These are phyloP conservation scores for Drosophila neotestacea DNA, from an alignment of 2,888 invertebrate genomes.

Conservation along the genomic window DNA sequence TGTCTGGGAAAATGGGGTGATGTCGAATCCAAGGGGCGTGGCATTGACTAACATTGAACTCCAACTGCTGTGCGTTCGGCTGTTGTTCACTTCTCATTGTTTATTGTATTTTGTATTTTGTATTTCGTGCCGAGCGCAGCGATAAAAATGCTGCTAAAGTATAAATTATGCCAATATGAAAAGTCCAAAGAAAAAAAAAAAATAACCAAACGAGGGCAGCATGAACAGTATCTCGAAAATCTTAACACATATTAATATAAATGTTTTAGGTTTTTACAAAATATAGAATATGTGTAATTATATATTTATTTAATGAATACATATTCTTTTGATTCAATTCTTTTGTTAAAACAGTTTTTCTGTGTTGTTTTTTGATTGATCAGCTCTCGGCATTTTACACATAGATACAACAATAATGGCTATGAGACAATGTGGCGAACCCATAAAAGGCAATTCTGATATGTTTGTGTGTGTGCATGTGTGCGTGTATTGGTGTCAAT, in stretches of 20 bases:
- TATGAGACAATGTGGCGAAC: conserved; percentile 66
- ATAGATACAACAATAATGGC: conserved; percentile 49
- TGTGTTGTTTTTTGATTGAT: conserved; percentile 3
- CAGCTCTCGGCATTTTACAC: conserved; percentile 49
- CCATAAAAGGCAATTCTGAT: conserved; percentile 55
- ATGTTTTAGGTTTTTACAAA: not conserved
- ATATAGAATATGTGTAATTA: too few species aligned
- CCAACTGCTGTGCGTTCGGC: conserved; percentile 47
- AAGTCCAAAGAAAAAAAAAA: conserved; percentile 44
- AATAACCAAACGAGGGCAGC: conserved; percentile 33
- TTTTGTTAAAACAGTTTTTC: not conserved
- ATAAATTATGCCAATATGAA: conserved; percentile 77
- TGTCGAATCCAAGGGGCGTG: conserved; percentile 30
- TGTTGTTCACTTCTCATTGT: conserved; percentile 64
- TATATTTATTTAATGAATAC: not conserved
- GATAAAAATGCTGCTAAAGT: conserved; percentile 80
- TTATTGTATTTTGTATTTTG: conserved; percentile 69
- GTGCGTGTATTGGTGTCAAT: conserved; percentile 57
- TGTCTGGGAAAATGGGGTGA: conserved; percentile 10
- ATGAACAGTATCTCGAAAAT: not conserved
- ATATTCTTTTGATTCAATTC: not conserved
- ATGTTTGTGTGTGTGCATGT: conserved; percentile 15
- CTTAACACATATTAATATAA: not conserved
- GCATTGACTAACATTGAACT: conserved; percentile 71
- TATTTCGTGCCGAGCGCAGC: conserved; percentile 74